Percentiles rank a stretch among this genome's conserved stretches.
phyloP scores from a whole-genome alignment of 2,797 vertebrate species.

The Artibeus jamaicensis region DNA sequence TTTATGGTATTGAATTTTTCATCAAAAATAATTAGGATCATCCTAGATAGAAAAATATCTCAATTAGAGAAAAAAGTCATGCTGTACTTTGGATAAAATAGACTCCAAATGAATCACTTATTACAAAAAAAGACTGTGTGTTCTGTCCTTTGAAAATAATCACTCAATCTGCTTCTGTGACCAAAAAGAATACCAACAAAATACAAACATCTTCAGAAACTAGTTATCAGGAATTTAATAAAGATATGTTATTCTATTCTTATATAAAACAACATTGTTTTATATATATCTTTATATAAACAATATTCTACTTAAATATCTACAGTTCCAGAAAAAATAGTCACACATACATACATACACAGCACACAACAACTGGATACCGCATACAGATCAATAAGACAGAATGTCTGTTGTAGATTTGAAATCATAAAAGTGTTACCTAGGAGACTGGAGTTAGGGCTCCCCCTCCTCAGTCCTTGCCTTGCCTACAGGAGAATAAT shows the following conservation, averaged over 20 bases:
- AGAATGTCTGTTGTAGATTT: neutral
- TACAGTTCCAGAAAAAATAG: neutral
- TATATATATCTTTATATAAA: neutral
- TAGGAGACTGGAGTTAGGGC: neutral
- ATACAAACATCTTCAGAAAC: neutral
- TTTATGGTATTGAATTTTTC: neutral
- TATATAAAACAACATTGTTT: neutral
- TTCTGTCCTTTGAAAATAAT: slow-evolving; percentile 16
- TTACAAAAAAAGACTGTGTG: neutral
- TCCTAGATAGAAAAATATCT: neutral
- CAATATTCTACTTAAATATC: neutral
- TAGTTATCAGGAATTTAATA: neutral
- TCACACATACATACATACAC: neutral
- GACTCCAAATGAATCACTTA: neutral
- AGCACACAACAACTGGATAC: neutral
- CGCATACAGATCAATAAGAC: neutral
- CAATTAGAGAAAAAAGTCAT: neutral
- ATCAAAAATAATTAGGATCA: neutral
- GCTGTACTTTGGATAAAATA: neutral
- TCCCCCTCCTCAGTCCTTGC: no score
- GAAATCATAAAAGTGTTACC: neutral
- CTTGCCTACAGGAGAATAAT: no score
- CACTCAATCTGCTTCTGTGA: neutral
- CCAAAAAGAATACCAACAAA: neutral
- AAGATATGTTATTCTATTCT: neutral